Base-by-base conservation (phyloP, 64 coral and sea anemone genomes). In the Pocillopora damicornis region DNA sequence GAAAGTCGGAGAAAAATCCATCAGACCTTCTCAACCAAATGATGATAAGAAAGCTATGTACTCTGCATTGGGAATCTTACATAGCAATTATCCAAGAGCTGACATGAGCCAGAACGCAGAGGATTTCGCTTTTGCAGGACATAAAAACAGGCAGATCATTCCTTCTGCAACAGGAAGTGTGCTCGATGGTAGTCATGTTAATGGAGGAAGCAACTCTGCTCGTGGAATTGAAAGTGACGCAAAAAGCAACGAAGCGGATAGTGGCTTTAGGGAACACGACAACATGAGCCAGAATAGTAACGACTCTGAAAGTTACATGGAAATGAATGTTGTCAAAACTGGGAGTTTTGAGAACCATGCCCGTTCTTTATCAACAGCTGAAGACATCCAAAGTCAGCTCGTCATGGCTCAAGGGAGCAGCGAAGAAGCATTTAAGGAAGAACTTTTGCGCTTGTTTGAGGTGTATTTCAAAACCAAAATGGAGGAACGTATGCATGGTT, bases 381-480 rank as follows among this genome's bases (percentile, higher is more conserved):
- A 71, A 71, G 67, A 71, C 67, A n/a, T 71, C 10, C 59, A 13
- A 81, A 81, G 13, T 14, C n/a, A 63, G 22, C 59, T 60, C 61
- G 17, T 59, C 79, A 34, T 1, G 36, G 7, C 23, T 38, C n/a
- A 25, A 18, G 79, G 8, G 20, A 81, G 88, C 18, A 86, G 89
- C 75, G 80, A 89, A 20, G 76, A 95, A 78, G 81, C 58, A 68
- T 65, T 95, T 16, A 92, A 91, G n/a, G 89, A 88, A 60, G 94
- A 95, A 30, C 73, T 95, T 20, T 42, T 95, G 59, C 75, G 81
- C 65, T 89, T 95, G 42, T 95, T 95, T 76, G 94, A 95, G 42
- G 61, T 72, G 22, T 95, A 92, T n/a, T 95, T 92, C 78, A 92
- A 95, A 34, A 78, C 80, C 36, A 88, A 88, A 76, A 92, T 95